Evolutionary conservation across 2,888 invertebrate genomes (phyloP), one percentile per base, ranked within the genome.

Genomic region (Schrankia costaestrigalis): DNA sequence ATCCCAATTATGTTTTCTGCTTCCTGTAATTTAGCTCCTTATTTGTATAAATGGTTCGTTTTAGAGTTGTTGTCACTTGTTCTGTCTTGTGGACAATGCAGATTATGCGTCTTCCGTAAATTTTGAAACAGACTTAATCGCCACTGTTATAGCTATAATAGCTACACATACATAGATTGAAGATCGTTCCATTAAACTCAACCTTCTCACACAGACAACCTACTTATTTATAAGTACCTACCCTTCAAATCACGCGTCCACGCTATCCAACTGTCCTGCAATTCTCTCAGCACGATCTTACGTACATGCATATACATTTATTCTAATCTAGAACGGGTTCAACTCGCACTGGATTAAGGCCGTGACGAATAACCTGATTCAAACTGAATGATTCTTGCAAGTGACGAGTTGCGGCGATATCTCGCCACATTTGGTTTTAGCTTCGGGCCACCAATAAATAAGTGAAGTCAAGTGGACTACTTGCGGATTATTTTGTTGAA

Each of bases 281-380:
- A 32, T 28, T 31, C 27, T 31, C 26, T 31, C 17, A 17, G 24
- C 24, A 21, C 21, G 13, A 31, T 13, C 27, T 26, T 15, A 31
- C n/a, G 7, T 21, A 3, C 21, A 19, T 13, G 5, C 24, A 24
- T 31, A 25, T 27, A 24, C 18, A 51, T 55, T 34, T 54, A 33
- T 42, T 47, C 35, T 45, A 45, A 51, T 44, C 37, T 55, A 45
- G 45, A 52, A 41, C 48, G 37, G 43, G 39, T 55, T 42, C 52
- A 51, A 36, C 46, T 54, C 36, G 36, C 44, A 39, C 40, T 39
- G 29, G 29, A 56, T 56, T 56, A 41, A 52, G 45, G 37, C 56
- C 53, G 54, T 55, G 56, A 56, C 54, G 56, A 56, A 46, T 35
- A 45, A 52, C 54, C 54, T 30, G 53, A 56, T 56, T 56, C 39